phyloP scores from a whole-genome alignment of 2,888 invertebrate species.

The Nebria brevicollis region DNA sequence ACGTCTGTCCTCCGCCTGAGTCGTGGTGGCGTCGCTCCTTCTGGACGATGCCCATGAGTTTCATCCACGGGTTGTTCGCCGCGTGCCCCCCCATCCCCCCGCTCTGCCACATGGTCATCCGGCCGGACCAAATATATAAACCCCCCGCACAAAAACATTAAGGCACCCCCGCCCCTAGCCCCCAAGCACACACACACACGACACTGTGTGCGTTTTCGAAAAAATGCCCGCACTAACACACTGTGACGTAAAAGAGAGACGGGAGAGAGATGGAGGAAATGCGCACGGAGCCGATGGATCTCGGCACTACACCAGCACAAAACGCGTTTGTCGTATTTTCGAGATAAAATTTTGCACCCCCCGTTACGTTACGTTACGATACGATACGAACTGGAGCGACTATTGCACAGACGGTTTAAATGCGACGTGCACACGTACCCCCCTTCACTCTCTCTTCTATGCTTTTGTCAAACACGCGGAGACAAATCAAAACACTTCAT shows the following conservation, averaged over 20 bases:
- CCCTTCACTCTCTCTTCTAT: not conserved
- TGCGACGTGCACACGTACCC: not conserved
- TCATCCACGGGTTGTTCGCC: conserved; percentile 84
- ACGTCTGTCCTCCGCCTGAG: conserved; percentile 64
- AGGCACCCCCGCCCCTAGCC: conserved; percentile 41
- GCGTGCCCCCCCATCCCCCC: conserved; percentile 79
- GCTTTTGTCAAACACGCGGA: conserved; percentile 11
- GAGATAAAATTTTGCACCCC: conserved; percentile 3
- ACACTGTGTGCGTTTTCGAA: conserved; percentile 21
- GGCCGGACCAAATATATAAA: conserved; percentile 59
- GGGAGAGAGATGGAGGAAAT: not conserved
- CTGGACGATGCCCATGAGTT: conserved; percentile 83
- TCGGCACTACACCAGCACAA: conserved; percentile 8
- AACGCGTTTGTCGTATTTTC: not conserved
- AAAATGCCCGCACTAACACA: conserved; percentile 17
- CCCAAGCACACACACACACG: conserved; percentile 15
- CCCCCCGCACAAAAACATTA: conserved; percentile 50
- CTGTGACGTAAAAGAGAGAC: not conserved
- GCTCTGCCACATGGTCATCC: conserved; percentile 82
- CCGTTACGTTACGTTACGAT: not conserved
- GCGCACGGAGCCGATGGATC: not conserved
- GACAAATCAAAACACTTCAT: conserved; percentile 34
- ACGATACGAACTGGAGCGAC: not conserved
- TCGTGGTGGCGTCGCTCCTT: conserved; percentile 78
- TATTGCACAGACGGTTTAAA: not conserved